A percentile compares a stretch with the other conserved stretches of the same genome.
Conservation (phyloP, 2,113 vertebrate genomes). For the Bubo blakistoni region DNA sequence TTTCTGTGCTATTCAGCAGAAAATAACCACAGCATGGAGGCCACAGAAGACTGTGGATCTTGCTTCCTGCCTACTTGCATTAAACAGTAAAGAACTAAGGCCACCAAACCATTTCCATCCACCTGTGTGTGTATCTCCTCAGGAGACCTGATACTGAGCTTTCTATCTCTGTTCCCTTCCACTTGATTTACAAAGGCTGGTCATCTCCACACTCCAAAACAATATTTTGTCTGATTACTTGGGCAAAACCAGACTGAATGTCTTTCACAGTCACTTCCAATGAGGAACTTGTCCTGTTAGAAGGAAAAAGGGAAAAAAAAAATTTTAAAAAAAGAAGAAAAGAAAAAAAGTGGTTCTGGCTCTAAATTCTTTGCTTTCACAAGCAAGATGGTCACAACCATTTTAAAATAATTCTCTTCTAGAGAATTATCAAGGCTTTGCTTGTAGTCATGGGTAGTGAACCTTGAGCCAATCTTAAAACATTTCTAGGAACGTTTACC, state of each 20-base stretch:
- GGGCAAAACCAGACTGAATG: background rate
- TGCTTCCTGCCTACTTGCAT: slow-evolving; percentile 5
- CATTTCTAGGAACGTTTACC: background rate
- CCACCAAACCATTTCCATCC: background rate
- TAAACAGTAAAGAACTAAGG: background rate
- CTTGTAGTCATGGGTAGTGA: background rate
- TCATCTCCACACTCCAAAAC: background rate
- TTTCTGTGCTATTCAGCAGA: slow-evolving; percentile 57
- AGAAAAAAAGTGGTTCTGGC: background rate
- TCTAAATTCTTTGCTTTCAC: background rate
- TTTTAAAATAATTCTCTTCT: background rate
- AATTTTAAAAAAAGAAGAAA: background rate
- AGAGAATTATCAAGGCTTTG: background rate
- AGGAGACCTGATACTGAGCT: background rate
- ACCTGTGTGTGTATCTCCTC: background rate
- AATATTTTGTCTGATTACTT: background rate
- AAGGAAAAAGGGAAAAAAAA: background rate
- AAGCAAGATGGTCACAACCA: background rate
- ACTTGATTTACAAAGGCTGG: background rate
- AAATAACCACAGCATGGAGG: slow-evolving; percentile 62
- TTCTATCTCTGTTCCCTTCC: background rate
- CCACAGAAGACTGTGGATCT: slow-evolving; percentile 34
- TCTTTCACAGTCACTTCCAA: background rate
- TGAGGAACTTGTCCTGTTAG: background rate
- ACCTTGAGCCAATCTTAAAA: background rate